Evolutionary conservation across 2,888 invertebrate genomes (phyloP).

Genomic region (Dermolepida albohirtum): DNA sequence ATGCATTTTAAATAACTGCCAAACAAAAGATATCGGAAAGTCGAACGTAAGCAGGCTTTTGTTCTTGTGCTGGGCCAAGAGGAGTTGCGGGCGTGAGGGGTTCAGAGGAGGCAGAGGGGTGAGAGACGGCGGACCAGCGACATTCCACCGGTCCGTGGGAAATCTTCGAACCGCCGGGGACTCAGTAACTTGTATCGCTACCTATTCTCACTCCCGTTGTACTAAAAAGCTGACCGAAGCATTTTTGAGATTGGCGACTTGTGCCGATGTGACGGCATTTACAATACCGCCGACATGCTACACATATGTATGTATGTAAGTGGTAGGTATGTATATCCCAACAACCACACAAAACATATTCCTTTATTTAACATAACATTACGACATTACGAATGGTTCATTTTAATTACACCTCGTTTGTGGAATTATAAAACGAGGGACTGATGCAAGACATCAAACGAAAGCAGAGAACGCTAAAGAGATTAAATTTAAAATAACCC

Average conservation of each 20-base stretch:
- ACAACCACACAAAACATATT: conserved; percentile 38
- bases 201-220: conserved; percentile 60
- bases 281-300: conserved; percentile 41
- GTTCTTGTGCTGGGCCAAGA: conserved; percentile 57
- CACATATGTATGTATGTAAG: conserved; percentile 37
- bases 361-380: conserved; percentile 42
- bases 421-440: conserved; percentile 25
- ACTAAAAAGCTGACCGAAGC: conserved; percentile 59
- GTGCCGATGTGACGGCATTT: conserved; percentile 44
- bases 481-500: conserved; percentile 11
- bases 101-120: conserved; percentile 44
- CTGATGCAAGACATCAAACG: neutral
- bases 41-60: conserved; percentile 57
- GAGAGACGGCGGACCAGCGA: conserved; percentile 57
- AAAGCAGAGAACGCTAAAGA: conserved; percentile 24
- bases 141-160: conserved; percentile 62
- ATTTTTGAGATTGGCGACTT: conserved; percentile 58
- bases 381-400: conserved; percentile 30
- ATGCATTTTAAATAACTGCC: conserved; percentile 49
- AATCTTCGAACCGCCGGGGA: conserved; percentile 53
- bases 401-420: conserved; percentile 39
- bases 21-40: conserved; percentile 56
- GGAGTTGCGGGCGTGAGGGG: conserved; percentile 49
- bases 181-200: conserved; percentile 56
- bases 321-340: conserved; percentile 36